Conservation (phyloP, 2,797 vertebrate species). For the Pitangus sulphuratus region DNA sequence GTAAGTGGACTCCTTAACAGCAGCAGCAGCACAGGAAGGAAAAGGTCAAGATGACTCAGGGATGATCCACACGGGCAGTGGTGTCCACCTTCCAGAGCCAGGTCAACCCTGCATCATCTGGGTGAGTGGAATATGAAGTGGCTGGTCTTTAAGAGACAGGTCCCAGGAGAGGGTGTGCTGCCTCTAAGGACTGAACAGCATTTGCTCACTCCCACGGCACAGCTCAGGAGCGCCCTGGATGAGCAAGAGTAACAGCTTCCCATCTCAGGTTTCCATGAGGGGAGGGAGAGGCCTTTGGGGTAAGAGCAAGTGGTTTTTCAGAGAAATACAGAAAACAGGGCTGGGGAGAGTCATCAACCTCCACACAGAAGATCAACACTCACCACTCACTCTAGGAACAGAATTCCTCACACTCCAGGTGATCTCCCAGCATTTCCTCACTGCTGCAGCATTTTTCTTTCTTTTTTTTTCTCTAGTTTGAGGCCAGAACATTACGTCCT, state of each 20-base stretch:
- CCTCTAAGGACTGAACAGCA: accelerated
- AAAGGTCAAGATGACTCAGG: neutral
- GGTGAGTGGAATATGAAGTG: neutral
- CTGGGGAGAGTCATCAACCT: neutral
- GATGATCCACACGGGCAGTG: accelerated
- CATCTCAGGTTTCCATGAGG: neutral
- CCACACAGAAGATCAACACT: neutral
- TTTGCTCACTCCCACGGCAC: neutral
- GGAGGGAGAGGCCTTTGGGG: neutral
- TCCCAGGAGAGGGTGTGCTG: neutral
- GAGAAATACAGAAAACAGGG: neutral
- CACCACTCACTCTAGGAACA: neutral
- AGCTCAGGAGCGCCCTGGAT: neutral
- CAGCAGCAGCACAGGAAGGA: neutral
- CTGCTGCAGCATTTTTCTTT: neutral
- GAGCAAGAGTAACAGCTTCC: neutral
- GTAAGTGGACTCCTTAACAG: neutral
- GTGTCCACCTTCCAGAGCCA: neutral
- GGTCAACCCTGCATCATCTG: neutral
- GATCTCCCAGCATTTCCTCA: neutral
- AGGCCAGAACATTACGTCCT: neutral
- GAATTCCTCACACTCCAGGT: neutral
- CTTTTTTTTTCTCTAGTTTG: neutral
- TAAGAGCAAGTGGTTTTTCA: neutral
- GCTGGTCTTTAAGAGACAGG: neutral